phyloP scores from a whole-genome alignment of 2,888 invertebrate species.

The Rosalia funebris region DNA sequence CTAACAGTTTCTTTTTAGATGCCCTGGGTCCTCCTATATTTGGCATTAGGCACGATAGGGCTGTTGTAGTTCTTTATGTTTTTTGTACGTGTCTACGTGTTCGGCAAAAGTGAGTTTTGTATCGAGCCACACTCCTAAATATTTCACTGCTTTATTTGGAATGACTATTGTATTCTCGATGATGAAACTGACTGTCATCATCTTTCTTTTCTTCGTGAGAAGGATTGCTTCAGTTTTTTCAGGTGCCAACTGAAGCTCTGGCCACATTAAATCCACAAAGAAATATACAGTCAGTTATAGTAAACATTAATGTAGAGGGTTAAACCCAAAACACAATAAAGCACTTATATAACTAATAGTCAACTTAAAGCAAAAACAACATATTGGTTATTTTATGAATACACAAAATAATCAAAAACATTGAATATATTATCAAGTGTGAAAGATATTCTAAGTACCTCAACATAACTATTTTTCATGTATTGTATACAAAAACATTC shows the following conservation, averaged over 20 bases:
- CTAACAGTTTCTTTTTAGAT: background rate
- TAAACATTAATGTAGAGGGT: too few species aligned
- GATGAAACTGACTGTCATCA: background rate
- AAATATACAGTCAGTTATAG: too few species aligned
- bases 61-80: background rate
- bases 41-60: background rate
- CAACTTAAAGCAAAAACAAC: too few species aligned
- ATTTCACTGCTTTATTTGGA: background rate
- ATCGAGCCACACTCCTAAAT: background rate
- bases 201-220: background rate
- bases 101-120: background rate
- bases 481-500: too few species aligned
- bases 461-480: too few species aligned
- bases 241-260: background rate
- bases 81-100: background rate
- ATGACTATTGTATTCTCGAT: background rate
- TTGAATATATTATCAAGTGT: too few species aligned
- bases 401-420: too few species aligned
- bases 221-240: background rate
- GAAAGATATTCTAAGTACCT: too few species aligned
- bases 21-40: background rate
- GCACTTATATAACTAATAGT: too few species aligned
- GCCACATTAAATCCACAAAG: too few species aligned
- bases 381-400: too few species aligned
- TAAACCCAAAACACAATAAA: too few species aligned